Evolutionary conservation across 2,888 invertebrate genomes (phyloP).

Genomic region (Cinara cedri): DNA sequence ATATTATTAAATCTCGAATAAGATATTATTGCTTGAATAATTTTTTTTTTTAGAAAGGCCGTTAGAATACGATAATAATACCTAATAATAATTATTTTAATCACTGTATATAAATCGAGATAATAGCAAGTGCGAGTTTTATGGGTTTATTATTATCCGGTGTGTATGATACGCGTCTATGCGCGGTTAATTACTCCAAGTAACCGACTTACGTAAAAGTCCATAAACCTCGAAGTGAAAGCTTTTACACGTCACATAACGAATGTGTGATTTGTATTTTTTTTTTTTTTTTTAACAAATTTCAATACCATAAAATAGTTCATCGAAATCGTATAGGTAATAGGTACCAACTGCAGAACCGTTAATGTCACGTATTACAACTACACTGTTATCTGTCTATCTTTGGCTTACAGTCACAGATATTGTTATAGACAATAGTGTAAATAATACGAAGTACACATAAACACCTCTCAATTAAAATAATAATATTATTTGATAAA

Average conservation of each 20-base stretch:
- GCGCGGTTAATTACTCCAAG: slow-evolving; percentile 12
- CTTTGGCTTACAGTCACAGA: too few species aligned
- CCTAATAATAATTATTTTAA: slow-evolving; percentile 7
- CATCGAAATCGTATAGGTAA: background rate
- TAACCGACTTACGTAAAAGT: slow-evolving; percentile 32
- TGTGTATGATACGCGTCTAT: background rate
- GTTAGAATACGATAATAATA: background rate
- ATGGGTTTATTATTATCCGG: background rate
- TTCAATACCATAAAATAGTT: slow-evolving; percentile 14
- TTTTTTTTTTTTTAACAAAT: background rate
- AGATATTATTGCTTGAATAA: background rate
- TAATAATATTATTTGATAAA: too few species aligned
- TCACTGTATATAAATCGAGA: slow-evolving; percentile 7
- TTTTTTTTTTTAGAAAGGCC: slow-evolving; percentile 8
- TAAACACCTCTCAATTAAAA: too few species aligned
- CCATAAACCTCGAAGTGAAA: slow-evolving; percentile 41
- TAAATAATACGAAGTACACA: too few species aligned
- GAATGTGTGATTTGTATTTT: too few species aligned
- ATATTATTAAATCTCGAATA: background rate
- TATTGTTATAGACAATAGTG: too few species aligned
- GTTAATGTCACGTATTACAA: slow-evolving; percentile 6
- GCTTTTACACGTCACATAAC: slow-evolving; percentile 7
- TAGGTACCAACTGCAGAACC: background rate
- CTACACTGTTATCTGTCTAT: too few species aligned
- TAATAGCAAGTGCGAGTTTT: slow-evolving; percentile 32